phyloP scores from a whole-genome alignment of 2,888 invertebrate species.

The Cataglyphis altisquamis region DNA sequence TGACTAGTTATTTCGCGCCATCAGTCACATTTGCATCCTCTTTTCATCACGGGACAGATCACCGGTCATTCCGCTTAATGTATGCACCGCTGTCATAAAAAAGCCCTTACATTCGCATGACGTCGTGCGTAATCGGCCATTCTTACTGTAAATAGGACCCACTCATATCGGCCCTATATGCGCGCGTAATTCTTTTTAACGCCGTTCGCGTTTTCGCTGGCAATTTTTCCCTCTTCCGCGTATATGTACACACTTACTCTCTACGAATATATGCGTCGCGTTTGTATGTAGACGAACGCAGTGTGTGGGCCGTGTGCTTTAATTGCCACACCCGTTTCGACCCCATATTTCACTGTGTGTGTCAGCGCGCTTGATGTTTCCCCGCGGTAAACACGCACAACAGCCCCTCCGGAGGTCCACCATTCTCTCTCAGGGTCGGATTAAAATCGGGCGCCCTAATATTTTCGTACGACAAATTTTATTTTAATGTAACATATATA shows the following conservation, averaged over 20 bases:
- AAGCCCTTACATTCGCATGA: slow-evolving; percentile 44
- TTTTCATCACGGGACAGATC: slow-evolving; percentile 33
- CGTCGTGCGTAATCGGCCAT: slow-evolving; percentile 47
- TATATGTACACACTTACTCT: slow-evolving; percentile 2
- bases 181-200: slow-evolving; percentile 69
- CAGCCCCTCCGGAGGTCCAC: slow-evolving; percentile 65
- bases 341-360: slow-evolving; percentile 76
- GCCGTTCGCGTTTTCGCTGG: slow-evolving; percentile 49
- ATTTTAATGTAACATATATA: slow-evolving; percentile 9
- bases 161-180: slow-evolving; percentile 53
- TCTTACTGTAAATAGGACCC: slow-evolving; percentile 50
- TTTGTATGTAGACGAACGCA: slow-evolving; percentile 34
- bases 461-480: slow-evolving; percentile 8
- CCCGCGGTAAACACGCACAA: slow-evolving; percentile 75
- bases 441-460: slow-evolving; percentile 33
- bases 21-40: background rate
- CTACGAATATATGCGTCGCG: background rate
- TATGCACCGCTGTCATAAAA: slow-evolving; percentile 16
- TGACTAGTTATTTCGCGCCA: slow-evolving; percentile 2
- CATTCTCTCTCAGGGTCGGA: slow-evolving; percentile 43
- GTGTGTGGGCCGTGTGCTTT: slow-evolving; percentile 63
- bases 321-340: slow-evolving; percentile 77
- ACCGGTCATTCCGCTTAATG: slow-evolving; percentile 43
- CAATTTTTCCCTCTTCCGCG: slow-evolving; percentile 50
- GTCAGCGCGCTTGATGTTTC: slow-evolving; percentile 79